These are phyloP conservation scores for Sussaba pulchella DNA, from an alignment of 2,888 invertebrate species.

Conservation along the genomic window DNA sequence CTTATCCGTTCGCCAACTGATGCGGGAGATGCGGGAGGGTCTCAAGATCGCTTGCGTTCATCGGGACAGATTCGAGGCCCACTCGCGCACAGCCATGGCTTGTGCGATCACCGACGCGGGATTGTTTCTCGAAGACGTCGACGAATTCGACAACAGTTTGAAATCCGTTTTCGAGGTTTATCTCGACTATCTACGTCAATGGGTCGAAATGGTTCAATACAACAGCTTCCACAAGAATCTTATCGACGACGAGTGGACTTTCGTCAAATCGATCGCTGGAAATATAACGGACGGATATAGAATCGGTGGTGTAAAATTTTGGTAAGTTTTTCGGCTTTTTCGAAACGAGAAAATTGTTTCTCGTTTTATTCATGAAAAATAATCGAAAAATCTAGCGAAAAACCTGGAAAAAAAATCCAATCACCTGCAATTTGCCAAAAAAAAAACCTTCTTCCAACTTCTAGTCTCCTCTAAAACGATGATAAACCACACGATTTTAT, in stretches of 20 bases:
- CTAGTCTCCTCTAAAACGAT: no score
- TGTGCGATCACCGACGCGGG: constrained; percentile 83
- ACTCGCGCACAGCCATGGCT: constrained; percentile 87
- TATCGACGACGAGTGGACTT: constrained; percentile 95
- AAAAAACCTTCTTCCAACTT: no score
- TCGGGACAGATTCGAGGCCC: constrained; percentile 90
- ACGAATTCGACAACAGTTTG: constrained; percentile 92
- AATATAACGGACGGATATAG: constrained; percentile 91
- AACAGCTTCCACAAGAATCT: constrained; percentile 89
- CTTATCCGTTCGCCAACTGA: constrained; percentile 94
- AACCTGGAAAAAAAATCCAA: no score
- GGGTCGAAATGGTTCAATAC: constrained; percentile 90
- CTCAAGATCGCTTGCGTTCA: constrained; percentile 93
- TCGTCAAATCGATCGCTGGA: constrained; percentile 92
- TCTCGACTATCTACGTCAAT: constrained; percentile 93
- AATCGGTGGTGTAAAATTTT: constrained; percentile 91
- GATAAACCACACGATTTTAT: no score
- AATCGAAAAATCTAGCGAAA: no score
- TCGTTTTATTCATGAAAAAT: no score
- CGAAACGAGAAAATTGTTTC: no score
- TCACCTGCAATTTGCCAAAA: no score
- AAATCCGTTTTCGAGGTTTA: constrained; percentile 92
- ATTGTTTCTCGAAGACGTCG: constrained; percentile 85
- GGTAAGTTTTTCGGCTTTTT: constrained; percentile 86
- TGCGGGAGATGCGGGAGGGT: constrained; percentile 96